A percentile compares a stretch with the other conserved stretches of the same genome.
Conservation (phyloP, 1,140 invertebrate species). For the Babylonia areolata region DNA sequence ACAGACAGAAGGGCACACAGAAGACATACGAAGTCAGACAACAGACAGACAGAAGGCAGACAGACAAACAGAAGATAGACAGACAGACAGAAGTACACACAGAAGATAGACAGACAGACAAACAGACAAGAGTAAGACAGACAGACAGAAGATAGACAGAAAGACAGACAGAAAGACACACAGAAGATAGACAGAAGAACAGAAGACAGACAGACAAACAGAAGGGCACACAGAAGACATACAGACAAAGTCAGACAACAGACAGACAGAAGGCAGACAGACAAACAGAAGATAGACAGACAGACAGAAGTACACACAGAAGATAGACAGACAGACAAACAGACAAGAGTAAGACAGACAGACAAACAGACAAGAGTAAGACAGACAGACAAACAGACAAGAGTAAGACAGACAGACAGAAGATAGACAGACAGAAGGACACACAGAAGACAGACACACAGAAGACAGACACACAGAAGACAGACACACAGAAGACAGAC, state of each 20-base stretch:
- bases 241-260: not conserved
- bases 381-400: not conserved
- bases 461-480: not conserved
- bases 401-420: not conserved
- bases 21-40: not conserved
- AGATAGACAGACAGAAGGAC: not conserved
- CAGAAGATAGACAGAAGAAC: slow-evolving; percentile 32
- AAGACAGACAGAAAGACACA: not conserved
- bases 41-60: not conserved
- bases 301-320: not conserved
- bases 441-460: not conserved
- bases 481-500: too few species aligned
- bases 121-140: not conserved
- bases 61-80: not conserved
- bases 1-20: not conserved
- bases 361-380: not conserved
- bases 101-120: not conserved
- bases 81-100: not conserved
- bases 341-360: not conserved
- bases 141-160: not conserved
- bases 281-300: not conserved
- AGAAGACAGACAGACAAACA: not conserved
- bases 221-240: not conserved
- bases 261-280: not conserved
- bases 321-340: too few species aligned